Base-by-base conservation (phyloP, 92 coral and sea anemone genomes). In the Parazoanthus swiftii region DNA sequence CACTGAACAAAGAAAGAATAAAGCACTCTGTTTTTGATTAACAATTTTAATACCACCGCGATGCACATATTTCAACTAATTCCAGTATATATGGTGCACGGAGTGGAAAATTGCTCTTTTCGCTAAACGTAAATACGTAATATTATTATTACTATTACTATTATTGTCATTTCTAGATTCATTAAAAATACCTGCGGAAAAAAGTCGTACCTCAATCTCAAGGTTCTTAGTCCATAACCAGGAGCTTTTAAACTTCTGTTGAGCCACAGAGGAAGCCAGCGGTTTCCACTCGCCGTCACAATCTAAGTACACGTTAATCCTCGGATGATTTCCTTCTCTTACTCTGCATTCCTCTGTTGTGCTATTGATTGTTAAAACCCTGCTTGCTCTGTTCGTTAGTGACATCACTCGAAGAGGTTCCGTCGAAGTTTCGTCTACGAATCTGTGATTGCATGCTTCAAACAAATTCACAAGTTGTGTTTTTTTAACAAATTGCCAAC, bases 91-190 rank as follows among this genome's bases (percentile, higher is more conserved):
- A 29, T 29, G 33, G 33, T 29, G 33, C 33, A 29, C 33, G 0
- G 33, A 29, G 33, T 29, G 33, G 33, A 29, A 0, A 29, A 29
- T 29, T 29, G 33, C 33, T 29, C 33, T 29, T 29, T 29, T 71
- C 38, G 59, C 86, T 59, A 59, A 37, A 16, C 76, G 66, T 56
- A 37, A 36, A 38, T 18, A 25, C 8, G 58, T 39, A 82, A 36
- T 82, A 59, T 65, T 82, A 82, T 13, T 65, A 58, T 63, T 82
- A 82, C 63, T 63, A 63, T 82, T 82, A 82, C 26, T 82, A 82
- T 82, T 82, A 65, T 82, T 82, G 63, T 82, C 25, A 82, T 82
- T 82, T 39, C 0, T 39, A 48, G 51, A 7, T 48, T 48, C 51
- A 48, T 63, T 63, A 7, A 8, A 23, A 63, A 4, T 63, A 7